Evolutionary conservation across 1,140 invertebrate species (phyloP).

Genomic region (Magallana gigas): DNA sequence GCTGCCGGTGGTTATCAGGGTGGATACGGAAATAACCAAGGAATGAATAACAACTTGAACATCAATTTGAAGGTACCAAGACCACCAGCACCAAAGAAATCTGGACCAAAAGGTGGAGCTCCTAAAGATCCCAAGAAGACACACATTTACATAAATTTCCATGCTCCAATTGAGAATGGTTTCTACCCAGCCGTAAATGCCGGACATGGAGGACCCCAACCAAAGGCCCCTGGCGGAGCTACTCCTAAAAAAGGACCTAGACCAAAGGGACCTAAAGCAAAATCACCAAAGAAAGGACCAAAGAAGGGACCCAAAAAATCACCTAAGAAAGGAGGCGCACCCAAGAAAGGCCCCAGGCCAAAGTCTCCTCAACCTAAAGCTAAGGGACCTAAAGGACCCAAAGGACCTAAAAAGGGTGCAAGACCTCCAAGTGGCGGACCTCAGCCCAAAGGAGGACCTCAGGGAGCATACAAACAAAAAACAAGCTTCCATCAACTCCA

Average conservation of each 20-base stretch:
- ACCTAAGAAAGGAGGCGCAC: neutral
- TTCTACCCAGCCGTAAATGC: constrained; percentile 13
- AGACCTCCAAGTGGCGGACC: neutral
- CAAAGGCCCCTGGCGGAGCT: neutral
- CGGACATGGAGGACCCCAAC: neutral
- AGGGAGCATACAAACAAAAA: neutral
- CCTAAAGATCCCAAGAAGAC: constrained; percentile 18
- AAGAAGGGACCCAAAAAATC: neutral
- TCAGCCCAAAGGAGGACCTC: neutral
- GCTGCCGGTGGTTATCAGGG: constrained; percentile 9
- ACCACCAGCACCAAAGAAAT: neutral
- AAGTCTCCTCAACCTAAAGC: neutral
- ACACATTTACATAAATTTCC: constrained; percentile 13
- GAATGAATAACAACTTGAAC: constrained; percentile 22
- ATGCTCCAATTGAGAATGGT: constrained; percentile 5
- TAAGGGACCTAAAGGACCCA: neutral
- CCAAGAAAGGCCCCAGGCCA: neutral
- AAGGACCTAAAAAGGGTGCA: neutral
- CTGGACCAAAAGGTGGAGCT: neutral
- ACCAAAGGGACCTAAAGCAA: neutral
- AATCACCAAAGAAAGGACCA: constrained; percentile 7
- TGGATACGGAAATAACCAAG: constrained; percentile 18
- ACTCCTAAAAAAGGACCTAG: constrained; percentile 6
- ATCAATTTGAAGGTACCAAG: constrained; percentile 4
- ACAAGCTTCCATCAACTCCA: constrained; percentile 4